Evolutionary conservation across 2,113 vertebrate genomes (phyloP), one percentile per base, ranked within the genome.

Genomic region (Puntigrus tetrazona): DNA sequence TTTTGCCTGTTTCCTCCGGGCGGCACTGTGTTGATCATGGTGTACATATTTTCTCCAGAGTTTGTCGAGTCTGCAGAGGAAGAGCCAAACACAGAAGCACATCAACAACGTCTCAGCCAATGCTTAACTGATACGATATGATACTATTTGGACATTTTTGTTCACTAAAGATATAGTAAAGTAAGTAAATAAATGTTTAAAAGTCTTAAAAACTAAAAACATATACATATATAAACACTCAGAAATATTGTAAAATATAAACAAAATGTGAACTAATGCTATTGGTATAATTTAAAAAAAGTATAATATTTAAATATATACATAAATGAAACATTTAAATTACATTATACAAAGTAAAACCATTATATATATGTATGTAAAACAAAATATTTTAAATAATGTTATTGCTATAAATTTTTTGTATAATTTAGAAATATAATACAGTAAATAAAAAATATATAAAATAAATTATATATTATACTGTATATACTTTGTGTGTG

Each of bases 31-130:
- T 96, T 99, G 95, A 99, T 99, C 96, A 99, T 95, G 74, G 97
- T 99, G 94, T 99, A 99, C 97, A 99, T 98, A 93, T 98, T 99
- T 92, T 99, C 98, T 79, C 97, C 97, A 88, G 98, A 99, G 92
- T 98, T 99, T 87, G 98, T 99, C 84, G 98, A 99, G 94, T 99
- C 98, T 99, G 80, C 34, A 50, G 20, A 81, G 22, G 20, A 93
- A 92, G 0, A 82, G 11, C 1, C 43, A 70, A 20, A 80, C 18
- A 29, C 14, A 43, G 0, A 29, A 43, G 90, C 5, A 65, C 0
- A 80, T 25, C 77, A 65, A 38, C 14, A 4, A 55, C 11, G 59
- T 75, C 22, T 57, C 34, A 22, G 14, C 14, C 5, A 47, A 50
- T 27, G 22, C 7, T 55, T 2, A 43, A 5, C n/a, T 70, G 22